phyloP scores from a whole-genome alignment of 37 sponge, comb jelly and placozoan genomes.

The Cliona cf. orientalis region DNA sequence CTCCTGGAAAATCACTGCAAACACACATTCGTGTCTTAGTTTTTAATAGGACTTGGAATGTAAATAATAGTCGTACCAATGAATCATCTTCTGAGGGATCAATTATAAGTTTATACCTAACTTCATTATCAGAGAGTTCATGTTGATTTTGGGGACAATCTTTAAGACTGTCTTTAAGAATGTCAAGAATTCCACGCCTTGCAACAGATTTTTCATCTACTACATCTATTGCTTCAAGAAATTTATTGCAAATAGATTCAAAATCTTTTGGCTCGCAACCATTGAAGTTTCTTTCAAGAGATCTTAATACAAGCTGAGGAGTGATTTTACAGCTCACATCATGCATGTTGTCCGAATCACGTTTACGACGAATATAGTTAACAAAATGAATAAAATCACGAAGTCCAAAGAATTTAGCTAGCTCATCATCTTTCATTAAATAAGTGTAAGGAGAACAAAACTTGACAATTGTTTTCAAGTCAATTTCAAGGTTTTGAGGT shows the following conservation, averaged over 20 bases:
- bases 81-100: constrained; percentile 75
- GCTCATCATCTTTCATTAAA: constrained; percentile 19
- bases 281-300: constrained; percentile 87
- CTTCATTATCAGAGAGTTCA: constrained; percentile 53
- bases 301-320: constrained; percentile 52
- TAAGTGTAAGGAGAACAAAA: constrained; percentile 60
- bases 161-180: constrained; percentile 57
- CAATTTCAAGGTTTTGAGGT: constrained; percentile 35
- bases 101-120: constrained; percentile 76
- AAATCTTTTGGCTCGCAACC: constrained; percentile 64
- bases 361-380: constrained; percentile 65
- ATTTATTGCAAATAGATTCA: constrained; percentile 22
- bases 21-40: constrained; percentile 38
- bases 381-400: constrained; percentile 88
- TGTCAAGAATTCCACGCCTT: constrained; percentile 37
- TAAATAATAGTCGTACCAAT: constrained; percentile 59
- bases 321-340: too few relatives aligned
- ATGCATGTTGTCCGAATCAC: not conserved
- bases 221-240: too few relatives aligned
- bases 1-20: constrained; percentile 78
- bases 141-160: constrained; percentile 34
- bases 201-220: not conserved
- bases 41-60: constrained; percentile 36
- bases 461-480: constrained; percentile 25
- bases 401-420: constrained; percentile 68